Conservation (phyloP, 2,113 vertebrate genomes). For the Podarcis raffonei region DNA sequence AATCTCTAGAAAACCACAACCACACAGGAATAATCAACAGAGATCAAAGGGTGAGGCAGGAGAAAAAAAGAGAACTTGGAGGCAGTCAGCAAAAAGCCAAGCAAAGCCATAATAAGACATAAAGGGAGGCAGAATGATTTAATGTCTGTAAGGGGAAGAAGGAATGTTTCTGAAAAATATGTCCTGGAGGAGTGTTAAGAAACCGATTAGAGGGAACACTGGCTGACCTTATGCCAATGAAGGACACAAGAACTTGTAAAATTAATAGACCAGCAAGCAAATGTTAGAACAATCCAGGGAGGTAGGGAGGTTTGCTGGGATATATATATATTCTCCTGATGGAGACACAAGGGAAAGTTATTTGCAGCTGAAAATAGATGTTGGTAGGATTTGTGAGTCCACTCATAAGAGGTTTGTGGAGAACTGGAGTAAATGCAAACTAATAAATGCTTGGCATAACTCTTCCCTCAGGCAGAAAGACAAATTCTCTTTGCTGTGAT, state of each 20-base stretch:
- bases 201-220: not conserved
- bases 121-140: not conserved
- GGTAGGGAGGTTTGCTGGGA: not conserved
- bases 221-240: not conserved
- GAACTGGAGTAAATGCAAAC: not conserved
- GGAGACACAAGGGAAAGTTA: not conserved
- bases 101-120: not conserved
- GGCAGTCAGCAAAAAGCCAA: not conserved
- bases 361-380: not conserved
- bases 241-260: not conserved
- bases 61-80: not conserved
- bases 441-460: not conserved
- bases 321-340: not conserved
- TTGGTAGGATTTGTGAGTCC: not conserved
- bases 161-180: not conserved
- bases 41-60: not conserved
- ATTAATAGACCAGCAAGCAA: not conserved
- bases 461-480: conserved; percentile 2
- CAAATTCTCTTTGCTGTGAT: not conserved
- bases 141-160: not conserved
- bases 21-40: not conserved
- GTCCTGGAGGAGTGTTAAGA: conserved; percentile 4
- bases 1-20: conserved; percentile 11
- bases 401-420: not conserved
- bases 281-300: not conserved